Conservation (phyloP, 2,113 vertebrate species). For the Heptranchias perlo region DNA sequence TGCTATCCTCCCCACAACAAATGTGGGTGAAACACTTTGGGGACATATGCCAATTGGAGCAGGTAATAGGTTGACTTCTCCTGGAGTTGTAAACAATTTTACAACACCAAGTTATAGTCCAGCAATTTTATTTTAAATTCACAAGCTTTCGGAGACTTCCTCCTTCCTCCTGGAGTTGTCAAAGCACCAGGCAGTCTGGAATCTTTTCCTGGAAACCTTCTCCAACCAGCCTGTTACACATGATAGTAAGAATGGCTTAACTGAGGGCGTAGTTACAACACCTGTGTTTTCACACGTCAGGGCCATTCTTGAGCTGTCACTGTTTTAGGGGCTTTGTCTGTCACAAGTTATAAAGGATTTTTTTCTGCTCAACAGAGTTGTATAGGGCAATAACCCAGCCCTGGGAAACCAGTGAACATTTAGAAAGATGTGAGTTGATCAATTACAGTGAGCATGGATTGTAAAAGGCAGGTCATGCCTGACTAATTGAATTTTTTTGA, state of each 20-base stretch:
- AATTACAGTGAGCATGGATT: neutral
- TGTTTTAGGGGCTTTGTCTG: neutral
- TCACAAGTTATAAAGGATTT: neutral
- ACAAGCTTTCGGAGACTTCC: no score
- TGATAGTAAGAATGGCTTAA: neutral
- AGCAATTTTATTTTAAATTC: no score
- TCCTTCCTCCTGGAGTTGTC: neutral
- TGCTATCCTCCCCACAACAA: neutral
- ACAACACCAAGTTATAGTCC: no score
- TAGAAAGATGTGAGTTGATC: neutral
- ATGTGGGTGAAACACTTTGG: neutral
- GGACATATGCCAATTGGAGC: neutral
- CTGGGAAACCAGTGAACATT: neutral
- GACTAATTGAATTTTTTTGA: neutral
- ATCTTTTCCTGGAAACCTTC: neutral
- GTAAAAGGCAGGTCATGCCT: neutral
- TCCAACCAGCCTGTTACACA: neutral
- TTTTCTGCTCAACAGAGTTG: neutral
- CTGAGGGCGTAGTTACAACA: neutral
- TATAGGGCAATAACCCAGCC: neutral
- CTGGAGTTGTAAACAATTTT: no score
- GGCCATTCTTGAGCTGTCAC: neutral
- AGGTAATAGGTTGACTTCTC: neutral
- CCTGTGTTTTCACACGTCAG: neutral
- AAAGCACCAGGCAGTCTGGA: neutral